Evolutionary conservation across 2,888 invertebrate species (phyloP).

Genomic region (Melangyna quadrimaculata): DNA sequence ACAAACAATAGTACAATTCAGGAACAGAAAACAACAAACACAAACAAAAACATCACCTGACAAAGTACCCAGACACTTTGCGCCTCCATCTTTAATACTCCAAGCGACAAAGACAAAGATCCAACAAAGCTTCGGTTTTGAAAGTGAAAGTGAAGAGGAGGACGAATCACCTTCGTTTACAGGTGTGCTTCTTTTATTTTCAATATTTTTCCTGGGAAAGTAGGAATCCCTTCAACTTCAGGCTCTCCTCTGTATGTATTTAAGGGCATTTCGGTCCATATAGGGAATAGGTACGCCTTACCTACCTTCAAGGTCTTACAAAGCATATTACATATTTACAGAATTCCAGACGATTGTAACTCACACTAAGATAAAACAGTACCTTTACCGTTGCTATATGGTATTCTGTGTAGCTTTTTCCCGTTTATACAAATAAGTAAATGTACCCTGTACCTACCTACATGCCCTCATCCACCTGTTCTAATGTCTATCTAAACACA

Average conservation of each 20-base stretch:
- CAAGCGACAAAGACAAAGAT: not conserved
- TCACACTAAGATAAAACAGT: not conserved
- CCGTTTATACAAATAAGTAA: not conserved
- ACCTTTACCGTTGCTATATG: not conserved
- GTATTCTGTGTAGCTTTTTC: not conserved
- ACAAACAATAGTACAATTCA: not conserved
- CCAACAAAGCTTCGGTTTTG: not conserved
- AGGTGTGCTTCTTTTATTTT: not conserved
- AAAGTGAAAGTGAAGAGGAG: not conserved
- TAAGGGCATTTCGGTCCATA: slow-evolving; percentile 12
- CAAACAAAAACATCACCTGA: slow-evolving; percentile 5
- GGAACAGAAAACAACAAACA: not conserved
- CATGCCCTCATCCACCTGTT: slow-evolving; percentile 5
- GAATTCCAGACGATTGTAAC: not conserved
- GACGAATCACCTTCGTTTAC: not conserved
- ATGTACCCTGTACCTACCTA: not conserved
- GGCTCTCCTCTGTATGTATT: not conserved
- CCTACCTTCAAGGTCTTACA: not conserved
- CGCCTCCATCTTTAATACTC: not conserved
- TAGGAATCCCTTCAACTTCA: not conserved
- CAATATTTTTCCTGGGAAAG: slow-evolving; percentile 5
- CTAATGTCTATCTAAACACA: not conserved
- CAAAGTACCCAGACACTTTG: slow-evolving; percentile 22
- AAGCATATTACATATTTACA: slow-evolving; percentile 1
- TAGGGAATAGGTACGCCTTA: no score